phyloP scores from a whole-genome alignment of 53 echinoderm and acorn worm genomes.

The Echinarachnius parma region DNA sequence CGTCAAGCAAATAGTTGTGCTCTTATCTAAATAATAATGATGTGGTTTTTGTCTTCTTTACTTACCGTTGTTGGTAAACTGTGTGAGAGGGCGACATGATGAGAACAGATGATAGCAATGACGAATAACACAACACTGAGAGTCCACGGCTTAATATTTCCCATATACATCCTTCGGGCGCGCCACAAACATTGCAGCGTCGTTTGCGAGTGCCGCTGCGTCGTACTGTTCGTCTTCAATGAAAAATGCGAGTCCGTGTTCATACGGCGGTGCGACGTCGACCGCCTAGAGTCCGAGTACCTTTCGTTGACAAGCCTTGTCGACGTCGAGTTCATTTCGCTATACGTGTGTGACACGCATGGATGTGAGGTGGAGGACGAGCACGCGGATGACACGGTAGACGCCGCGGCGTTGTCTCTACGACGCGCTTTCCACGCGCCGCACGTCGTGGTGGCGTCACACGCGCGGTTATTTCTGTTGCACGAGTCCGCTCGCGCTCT shows the following conservation, averaged over 20 bases:
- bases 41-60: too few relatives aligned
- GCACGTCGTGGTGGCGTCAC: neutral
- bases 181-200: constrained; percentile 12
- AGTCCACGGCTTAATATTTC: constrained; percentile 47
- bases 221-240: constrained; percentile 3
- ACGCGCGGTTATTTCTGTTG: too few relatives aligned
- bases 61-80: constrained; percentile 25
- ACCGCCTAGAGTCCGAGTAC: neutral
- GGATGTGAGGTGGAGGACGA: constrained; percentile 2
- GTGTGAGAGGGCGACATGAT: constrained; percentile 21
- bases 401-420: neutral
- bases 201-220: constrained; percentile 19
- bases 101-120: constrained; percentile 19
- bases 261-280: neutral
- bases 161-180: constrained; percentile 43
- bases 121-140: constrained; percentile 22
- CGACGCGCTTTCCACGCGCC: constrained; percentile 1
- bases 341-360: constrained; percentile 24
- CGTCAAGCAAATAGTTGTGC: too few relatives aligned
- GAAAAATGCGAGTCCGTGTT: constrained; percentile 24
- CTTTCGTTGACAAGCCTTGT: neutral
- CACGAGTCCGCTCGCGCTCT: neutral
- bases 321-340: constrained; percentile 25
- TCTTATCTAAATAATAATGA: too few relatives aligned
- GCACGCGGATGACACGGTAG: neutral